A percentile compares a stretch with the other conserved stretches of the same genome.
Conservation (phyloP, 2,797 vertebrate genomes). For the Pangasius larnaudii region DNA sequence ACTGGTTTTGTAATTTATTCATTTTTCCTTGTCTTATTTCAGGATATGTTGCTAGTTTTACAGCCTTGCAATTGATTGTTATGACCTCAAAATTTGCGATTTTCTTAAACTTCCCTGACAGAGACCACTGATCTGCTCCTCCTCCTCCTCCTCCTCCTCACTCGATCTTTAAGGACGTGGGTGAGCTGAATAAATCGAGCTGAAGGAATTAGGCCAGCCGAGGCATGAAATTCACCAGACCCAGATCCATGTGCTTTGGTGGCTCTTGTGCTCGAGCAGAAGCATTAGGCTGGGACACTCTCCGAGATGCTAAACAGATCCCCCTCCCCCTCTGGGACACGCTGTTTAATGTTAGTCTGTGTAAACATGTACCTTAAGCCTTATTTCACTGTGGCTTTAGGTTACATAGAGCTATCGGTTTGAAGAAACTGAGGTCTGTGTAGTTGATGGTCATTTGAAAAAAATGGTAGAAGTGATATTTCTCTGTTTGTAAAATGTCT, state of each 20-base stretch:
- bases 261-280: constrained; percentile 18
- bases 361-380: constrained; percentile 72
- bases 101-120: constrained; percentile 5
- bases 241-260: constrained; percentile 56
- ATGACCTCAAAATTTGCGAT: constrained; percentile 11
- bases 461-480: background rate
- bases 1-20: constrained; percentile 23
- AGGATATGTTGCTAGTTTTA: background rate
- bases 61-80: constrained; percentile 24
- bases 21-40: constrained; percentile 9
- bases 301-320: constrained; percentile 67
- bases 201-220: constrained; percentile 47
- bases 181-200: constrained; percentile 35
- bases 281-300: constrained; percentile 41
- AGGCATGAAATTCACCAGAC: constrained; percentile 56
- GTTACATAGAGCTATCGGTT: background rate
- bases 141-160: constrained; percentile 11
- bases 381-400: constrained; percentile 49
- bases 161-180: background rate
- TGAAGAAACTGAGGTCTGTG: background rate
- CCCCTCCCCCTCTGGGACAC: constrained; percentile 46
- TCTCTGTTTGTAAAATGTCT: background rate
- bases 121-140: constrained; percentile 23
- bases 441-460: background rate
- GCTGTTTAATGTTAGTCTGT: constrained; percentile 69